Evolutionary conservation across 2,113 vertebrate species (phyloP).

Genomic region (Hirundichthys speculiger): DNA sequence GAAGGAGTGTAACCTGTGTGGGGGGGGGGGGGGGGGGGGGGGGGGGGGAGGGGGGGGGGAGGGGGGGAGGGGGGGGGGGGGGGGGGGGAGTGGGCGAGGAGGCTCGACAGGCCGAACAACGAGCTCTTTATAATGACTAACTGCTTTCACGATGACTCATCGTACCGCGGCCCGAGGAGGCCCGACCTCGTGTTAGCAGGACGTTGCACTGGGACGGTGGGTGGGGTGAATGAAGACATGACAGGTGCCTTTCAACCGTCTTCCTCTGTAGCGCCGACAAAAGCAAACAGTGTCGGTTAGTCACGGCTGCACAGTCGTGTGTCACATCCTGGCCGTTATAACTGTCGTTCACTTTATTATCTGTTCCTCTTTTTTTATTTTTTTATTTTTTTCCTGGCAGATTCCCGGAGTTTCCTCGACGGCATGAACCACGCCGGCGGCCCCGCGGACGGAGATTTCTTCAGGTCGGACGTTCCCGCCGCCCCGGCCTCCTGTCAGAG

Average conservation of each 20-base stretch:
- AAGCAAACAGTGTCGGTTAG: background rate
- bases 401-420: slow-evolving; percentile 83
- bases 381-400: slow-evolving; percentile 72
- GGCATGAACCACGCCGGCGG: slow-evolving; percentile 71
- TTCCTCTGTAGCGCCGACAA: too few relatives aligned
- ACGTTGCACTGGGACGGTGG: slow-evolving; percentile 40
- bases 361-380: too few relatives aligned
- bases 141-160: slow-evolving; percentile 65
- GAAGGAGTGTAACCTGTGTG: slow-evolving; percentile 31
- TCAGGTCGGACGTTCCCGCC: slow-evolving; percentile 75
- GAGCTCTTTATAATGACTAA: slow-evolving; percentile 64
- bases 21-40: too few relatives aligned
- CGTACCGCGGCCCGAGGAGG: slow-evolving; percentile 45
- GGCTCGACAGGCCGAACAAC: slow-evolving; percentile 44
- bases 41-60: too few relatives aligned
- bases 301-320: background rate
- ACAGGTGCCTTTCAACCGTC: background rate
- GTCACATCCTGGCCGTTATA: slow-evolving; percentile 2
- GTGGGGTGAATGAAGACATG: background rate
- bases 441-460: slow-evolving; percentile 81
- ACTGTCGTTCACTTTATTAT: background rate
- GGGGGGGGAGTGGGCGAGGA: background rate
- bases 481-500: slow-evolving; percentile 77
- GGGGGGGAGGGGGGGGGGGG: too few relatives aligned
- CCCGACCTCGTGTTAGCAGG: slow-evolving; percentile 57